These are phyloP conservation scores for Riparia riparia DNA, from an alignment of 2,113 vertebrate genomes.

Conservation along the genomic window DNA sequence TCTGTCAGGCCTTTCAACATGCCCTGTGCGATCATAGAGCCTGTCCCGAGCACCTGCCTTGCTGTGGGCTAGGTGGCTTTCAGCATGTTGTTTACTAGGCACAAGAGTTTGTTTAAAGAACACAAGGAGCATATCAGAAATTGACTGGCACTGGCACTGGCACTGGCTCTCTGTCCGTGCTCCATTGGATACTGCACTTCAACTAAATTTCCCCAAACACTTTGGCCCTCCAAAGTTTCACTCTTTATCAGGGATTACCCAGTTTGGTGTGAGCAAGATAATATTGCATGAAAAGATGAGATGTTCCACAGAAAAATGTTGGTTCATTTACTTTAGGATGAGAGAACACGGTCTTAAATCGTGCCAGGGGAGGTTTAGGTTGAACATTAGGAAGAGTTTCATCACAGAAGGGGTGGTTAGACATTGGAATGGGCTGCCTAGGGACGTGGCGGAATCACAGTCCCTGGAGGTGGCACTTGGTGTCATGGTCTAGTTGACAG, in stretches of 20 bases:
- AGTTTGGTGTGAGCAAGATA: fast-evolving
- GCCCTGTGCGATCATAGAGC: fast-evolving
- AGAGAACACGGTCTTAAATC: neutral
- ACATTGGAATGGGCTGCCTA: neutral
- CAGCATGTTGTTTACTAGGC: fast-evolving
- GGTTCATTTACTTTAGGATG: neutral
- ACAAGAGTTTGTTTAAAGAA: neutral
- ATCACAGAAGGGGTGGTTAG: neutral
- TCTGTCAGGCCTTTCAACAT: fast-evolving
- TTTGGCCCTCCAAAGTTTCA: neutral
- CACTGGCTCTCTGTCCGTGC: fast-evolving
- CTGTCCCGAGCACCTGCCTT: fast-evolving
- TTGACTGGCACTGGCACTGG: neutral
- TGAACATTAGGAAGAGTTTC: neutral
- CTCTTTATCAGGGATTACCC: neutral
- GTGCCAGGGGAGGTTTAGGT: neutral
- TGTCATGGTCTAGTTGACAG: neutral
- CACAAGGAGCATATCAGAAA: fast-evolving
- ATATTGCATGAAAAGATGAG: neutral
- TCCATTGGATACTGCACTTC: fast-evolving
- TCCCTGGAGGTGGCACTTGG: neutral
- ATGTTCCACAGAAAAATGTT: neutral
- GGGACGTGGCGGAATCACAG: neutral
- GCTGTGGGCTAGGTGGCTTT: neutral
- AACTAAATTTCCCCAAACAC: fast-evolving